Evolutionary conservation across 2,797 vertebrate species (phyloP).

Genomic region (Cyprinodon diabolis): DNA sequence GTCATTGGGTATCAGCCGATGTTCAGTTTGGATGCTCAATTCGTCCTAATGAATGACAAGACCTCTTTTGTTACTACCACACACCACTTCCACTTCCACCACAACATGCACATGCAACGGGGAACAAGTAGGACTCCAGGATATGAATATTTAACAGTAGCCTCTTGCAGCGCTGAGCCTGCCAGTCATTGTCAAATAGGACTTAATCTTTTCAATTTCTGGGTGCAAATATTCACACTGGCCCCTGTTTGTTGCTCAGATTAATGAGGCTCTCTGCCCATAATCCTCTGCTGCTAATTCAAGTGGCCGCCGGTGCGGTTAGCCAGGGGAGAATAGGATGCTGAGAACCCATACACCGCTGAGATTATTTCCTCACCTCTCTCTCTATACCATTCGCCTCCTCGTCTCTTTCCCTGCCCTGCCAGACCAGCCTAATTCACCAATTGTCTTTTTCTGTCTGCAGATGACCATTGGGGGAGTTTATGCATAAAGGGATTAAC

Average conservation of each 20-base stretch:
- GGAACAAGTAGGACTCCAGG: constrained; percentile 63
- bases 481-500: constrained; percentile 14
- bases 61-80: constrained; percentile 31
- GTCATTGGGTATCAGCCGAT: constrained; percentile 8
- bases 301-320: constrained; percentile 92
- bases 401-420: constrained; percentile 9
- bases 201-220: constrained; percentile 99
- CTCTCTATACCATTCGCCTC: constrained; percentile 17
- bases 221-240: constrained; percentile 99
- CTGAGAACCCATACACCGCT: constrained; percentile 85
- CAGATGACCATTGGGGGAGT: constrained; percentile 30
- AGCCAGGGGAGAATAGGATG: constrained; percentile 83
- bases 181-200: constrained; percentile 99
- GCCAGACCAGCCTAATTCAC: constrained; percentile 32
- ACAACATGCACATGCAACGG: constrained; percentile 24
- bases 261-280: constrained; percentile 97
- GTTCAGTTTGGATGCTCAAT: constrained; percentile 12
- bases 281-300: constrained; percentile 99
- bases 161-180: constrained; percentile 92
- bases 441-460: constrained; percentile 17
- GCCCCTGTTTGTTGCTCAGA: constrained; percentile 99
- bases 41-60: constrained; percentile 9
- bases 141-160: constrained; percentile 99
- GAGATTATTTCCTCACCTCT: constrained; percentile 83
- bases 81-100: constrained; percentile 27